phyloP scores from a whole-genome alignment of 2,797 vertebrate species.

The Enteromius afrohamiltoni region DNA sequence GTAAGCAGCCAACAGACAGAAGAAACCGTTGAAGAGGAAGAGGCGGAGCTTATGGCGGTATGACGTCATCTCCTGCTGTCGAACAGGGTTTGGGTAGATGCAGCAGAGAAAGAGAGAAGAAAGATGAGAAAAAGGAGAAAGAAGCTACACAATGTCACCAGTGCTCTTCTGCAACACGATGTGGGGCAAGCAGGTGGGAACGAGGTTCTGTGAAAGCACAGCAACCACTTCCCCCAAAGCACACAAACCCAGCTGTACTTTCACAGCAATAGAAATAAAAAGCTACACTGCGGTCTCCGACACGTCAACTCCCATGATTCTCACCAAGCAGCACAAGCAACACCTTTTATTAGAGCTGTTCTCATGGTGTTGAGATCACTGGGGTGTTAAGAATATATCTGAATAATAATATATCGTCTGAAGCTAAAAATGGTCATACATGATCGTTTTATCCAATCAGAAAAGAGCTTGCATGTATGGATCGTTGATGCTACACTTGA shows the following conservation, averaged over 20 bases:
- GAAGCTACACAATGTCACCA: constrained; percentile 45
- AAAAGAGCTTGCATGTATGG: background rate
- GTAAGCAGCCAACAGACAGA: constrained; percentile 75
- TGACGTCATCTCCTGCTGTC: constrained; percentile 86
- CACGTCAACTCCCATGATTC: constrained; percentile 45
- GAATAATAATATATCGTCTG: background rate
- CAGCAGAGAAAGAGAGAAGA: constrained; percentile 29
- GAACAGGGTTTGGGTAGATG: constrained; percentile 38
- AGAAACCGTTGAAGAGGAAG: constrained; percentile 83
- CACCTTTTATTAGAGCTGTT: constrained; percentile 29
- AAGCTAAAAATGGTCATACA: background rate
- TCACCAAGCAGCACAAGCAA: constrained; percentile 41
- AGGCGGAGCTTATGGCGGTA: constrained; percentile 86
- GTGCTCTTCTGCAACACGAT: constrained; percentile 45
- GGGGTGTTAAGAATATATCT: background rate
- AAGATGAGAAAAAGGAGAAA: constrained; percentile 32
- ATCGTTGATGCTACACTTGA: too few species aligned
- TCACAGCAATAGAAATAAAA: constrained; percentile 50
- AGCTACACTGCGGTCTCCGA: constrained; percentile 51
- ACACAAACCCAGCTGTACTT: constrained; percentile 21
- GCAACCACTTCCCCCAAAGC: constrained; percentile 61
- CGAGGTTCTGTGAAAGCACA: constrained; percentile 43
- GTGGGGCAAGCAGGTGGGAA: constrained; percentile 53
- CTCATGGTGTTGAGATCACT: constrained; percentile 10
- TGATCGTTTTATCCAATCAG: background rate